Evolutionary conservation across 1,140 invertebrate genomes (phyloP), one percentile per base, ranked within the genome.

Genomic region (Drosophila arawakana): DNA sequence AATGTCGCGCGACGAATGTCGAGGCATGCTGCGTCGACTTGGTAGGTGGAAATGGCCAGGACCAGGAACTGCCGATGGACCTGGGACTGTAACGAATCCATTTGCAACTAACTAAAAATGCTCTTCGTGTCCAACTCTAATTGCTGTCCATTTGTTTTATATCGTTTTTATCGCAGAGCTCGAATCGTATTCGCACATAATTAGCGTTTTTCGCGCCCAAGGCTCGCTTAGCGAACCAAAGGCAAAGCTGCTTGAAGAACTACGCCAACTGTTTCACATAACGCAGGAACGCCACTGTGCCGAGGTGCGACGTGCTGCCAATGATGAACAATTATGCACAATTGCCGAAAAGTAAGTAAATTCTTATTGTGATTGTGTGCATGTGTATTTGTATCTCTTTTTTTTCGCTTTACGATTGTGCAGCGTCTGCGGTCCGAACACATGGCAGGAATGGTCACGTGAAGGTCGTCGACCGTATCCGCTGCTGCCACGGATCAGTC

Each of bases 161-260:
- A 35, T 71, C 70, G 75, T 71, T 81, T 15, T 89, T 93, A 59
- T 89, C 93, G 60, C 90, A 97, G 98, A 98, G 94, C 93, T 98
- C 80, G 97, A 98, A 93, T 97, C 97, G 73, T 98, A 98, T 94
- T 95, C 96, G 80, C 95, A 95, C 91, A 94, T 98, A 92, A 95
- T 98, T 55, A 97, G 96, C 86, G 97, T 97, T 73, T 95, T 98
- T 92, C 95, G 98, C 93, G 98, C 97, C 86, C 97, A 98, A 94
- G 98, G 98, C 65, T 94, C 95, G 89, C 95, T 98, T 43, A 97
- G 95, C 82, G 95, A 95, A 85, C 95, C 96, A 75, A 98, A 97
- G 94, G 95, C 95, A 92, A 96, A 96, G 92, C 93, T 98, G 71
- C 93, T 98, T 47, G 95, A 96, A 91, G 97, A 98, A 91, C 93